Evolutionary conservation across 2,113 vertebrate species (phyloP).

Genomic region (Polypterus bichir): DNA sequence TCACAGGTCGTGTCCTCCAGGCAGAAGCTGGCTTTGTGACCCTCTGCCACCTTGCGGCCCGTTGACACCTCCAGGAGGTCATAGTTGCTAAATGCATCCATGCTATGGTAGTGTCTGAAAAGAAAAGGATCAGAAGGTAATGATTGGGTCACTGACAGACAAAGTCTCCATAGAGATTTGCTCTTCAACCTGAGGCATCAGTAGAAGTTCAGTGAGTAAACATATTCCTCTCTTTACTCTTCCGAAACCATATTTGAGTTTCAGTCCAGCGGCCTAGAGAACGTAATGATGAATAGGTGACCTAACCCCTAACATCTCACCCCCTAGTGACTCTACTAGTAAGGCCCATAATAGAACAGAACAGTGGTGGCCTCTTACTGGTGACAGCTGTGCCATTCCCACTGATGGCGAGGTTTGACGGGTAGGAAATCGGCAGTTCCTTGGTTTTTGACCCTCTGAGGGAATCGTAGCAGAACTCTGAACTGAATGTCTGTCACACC

Average conservation of each 20-base stretch:
- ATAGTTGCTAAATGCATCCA: conserved; percentile 66
- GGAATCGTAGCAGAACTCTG: conserved; percentile 58
- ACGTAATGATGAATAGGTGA: too few relatives aligned
- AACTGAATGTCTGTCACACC: conserved; percentile 46
- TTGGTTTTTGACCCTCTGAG: conserved; percentile 64
- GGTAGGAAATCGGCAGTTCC: conserved; percentile 65
- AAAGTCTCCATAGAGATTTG: too few relatives aligned
- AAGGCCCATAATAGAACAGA: too few relatives aligned
- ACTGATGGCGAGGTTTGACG: conserved; percentile 48
- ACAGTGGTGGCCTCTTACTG: conserved; percentile 38
- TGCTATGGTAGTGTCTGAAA: conserved; percentile 59
- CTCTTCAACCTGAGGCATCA: too few relatives aligned
- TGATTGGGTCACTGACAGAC: neutral
- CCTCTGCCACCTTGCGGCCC: conserved; percentile 52
- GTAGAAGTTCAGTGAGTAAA: too few relatives aligned
- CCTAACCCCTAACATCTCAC: too few relatives aligned
- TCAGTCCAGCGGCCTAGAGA: too few relatives aligned
- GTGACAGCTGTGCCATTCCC: conserved; percentile 72
- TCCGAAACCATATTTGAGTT: too few relatives aligned
- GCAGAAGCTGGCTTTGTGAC: conserved; percentile 70
- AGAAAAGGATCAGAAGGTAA: neutral
- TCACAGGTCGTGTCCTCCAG: conserved; percentile 65
- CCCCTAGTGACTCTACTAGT: too few relatives aligned
- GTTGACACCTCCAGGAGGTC: conserved; percentile 49
- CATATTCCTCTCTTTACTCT: too few relatives aligned